A percentile compares a stretch with the other conserved stretches of the same genome.
These are phyloP conservation scores for Bombus fervidus DNA, from an alignment of 1,140 invertebrate genomes.

Conservation along the genomic window DNA sequence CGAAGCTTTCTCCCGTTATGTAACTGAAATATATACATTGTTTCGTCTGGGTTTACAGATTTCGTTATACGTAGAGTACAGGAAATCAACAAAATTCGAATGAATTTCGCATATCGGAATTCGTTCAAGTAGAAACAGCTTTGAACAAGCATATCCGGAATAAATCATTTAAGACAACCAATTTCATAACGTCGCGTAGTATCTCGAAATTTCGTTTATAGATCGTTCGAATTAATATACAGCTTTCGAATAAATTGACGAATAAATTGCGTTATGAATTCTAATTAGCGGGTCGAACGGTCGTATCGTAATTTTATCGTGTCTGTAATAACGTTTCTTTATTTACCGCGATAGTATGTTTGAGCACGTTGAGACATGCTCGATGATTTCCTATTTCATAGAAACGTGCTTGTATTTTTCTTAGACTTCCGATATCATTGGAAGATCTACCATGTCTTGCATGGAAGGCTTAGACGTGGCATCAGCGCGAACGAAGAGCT, in stretches of 20 bases:
- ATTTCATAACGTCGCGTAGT: too few relatives aligned
- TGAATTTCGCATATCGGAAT: not conserved
- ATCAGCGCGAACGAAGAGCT: too few relatives aligned
- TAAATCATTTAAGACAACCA: not conserved
- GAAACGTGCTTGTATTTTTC: not conserved
- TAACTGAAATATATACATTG: not conserved
- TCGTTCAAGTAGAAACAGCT: not conserved
- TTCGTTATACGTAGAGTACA: not conserved
- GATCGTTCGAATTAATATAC: too few relatives aligned
- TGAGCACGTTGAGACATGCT: not conserved
- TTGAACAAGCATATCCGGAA: not conserved
- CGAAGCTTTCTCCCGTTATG: not conserved
- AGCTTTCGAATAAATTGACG: too few relatives aligned
- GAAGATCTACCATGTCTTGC: not conserved
- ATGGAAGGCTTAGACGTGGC: not conserved
- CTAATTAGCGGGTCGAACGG: too few relatives aligned
- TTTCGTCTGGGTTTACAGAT: not conserved
- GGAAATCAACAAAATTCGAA: not conserved
- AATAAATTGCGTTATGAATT: too few relatives aligned
- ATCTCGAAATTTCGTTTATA: too few relatives aligned
- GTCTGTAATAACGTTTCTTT: too few relatives aligned
- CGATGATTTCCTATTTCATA: not conserved
- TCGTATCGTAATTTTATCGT: too few relatives aligned
- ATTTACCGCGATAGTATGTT: too few relatives aligned
- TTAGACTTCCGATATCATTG: not conserved